Conservation (phyloP, 2,113 vertebrate species). For the Felis chaus region DNA sequence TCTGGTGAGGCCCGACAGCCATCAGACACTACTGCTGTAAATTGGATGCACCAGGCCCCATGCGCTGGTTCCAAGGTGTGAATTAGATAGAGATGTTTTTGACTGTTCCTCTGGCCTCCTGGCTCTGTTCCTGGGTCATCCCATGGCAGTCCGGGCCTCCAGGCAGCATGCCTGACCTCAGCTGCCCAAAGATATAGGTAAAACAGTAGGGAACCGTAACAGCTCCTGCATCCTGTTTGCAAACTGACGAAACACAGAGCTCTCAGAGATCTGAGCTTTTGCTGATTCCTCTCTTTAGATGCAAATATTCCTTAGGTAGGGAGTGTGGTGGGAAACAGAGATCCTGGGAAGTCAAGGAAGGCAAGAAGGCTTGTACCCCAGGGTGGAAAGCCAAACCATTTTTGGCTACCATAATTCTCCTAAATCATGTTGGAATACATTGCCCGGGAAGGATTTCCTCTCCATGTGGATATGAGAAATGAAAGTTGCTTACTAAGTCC, state of each 20-base stretch:
- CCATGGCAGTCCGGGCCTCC: slow-evolving; percentile 40
- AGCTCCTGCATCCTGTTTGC: not conserved
- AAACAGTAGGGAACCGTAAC: not conserved
- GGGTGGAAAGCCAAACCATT: not conserved
- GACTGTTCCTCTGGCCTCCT: slow-evolving; percentile 69
- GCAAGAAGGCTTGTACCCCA: not conserved
- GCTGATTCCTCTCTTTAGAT: not conserved
- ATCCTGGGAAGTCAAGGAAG: not conserved
- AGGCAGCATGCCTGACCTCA: slow-evolving; percentile 43
- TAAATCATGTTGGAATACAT: not conserved
- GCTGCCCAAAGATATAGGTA: not conserved
- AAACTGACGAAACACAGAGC: slow-evolving; percentile 17
- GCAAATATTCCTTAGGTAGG: not conserved
- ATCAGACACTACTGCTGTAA: slow-evolving; percentile 81
- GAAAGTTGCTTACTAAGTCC: not conserved
- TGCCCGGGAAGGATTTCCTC: not conserved
- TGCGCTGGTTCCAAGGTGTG: slow-evolving; percentile 80
- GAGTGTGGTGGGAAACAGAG: not conserved
- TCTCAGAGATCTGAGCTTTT: not conserved
- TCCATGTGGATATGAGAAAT: not conserved
- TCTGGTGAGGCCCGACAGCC: slow-evolving; percentile 79
- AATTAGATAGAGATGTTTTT: slow-evolving; percentile 79
- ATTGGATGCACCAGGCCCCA: slow-evolving; percentile 79
- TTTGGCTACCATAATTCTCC: not conserved
- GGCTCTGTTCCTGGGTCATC: slow-evolving; percentile 64